Base-by-base conservation (phyloP, 2,888 invertebrate genomes). In the Eristalis arbustorum region DNA sequence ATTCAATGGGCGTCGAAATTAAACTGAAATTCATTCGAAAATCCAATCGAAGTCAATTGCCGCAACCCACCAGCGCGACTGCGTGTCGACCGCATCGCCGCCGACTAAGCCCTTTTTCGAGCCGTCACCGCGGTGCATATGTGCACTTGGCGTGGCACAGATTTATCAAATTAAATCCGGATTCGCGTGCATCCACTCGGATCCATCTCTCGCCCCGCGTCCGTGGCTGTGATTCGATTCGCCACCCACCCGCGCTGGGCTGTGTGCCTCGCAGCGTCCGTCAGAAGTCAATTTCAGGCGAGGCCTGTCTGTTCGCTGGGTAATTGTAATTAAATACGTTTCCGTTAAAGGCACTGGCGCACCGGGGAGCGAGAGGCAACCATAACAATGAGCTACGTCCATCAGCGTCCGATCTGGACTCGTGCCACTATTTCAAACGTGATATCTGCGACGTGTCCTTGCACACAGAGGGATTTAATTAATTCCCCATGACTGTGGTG, bases 401-500 rank as follows among this genome's bases (percentile, higher is more conserved):
- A 75, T 75, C 66, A 42, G 42, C 11, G 4, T 13, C 13, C 37
- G 3, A 13, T 13, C 13, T 13, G 18, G 56, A 28, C 31, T 56
- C 56, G 18, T 59, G 23, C 22, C 22, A 59, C 57, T 59, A 59
- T 59, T 59, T 25, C 22, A 18, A 61, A 37, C 40, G 22, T 63
- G 34, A 62, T 37, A 2, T 8, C 23, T 49, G 13, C 40, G 37
- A 18, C 67, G 34, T 77, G 81, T 77, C 77, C 73, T 66, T 82
- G 77, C 69, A 74, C 69, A 74, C n/a, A 69, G 67, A 34, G 42
- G 37, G 56, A 69, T 85, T 78, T 71, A 77, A 81, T 85, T 77
- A 81, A 77, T 56, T 69, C 34, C 56, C 64, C 31, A 31, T 10
- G 68, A 69, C 63, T 75, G 57, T 75, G 57, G 5, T 4, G 10